phyloP scores from a whole-genome alignment of 2,113 vertebrate species.

The Hippocampus guttulatus region DNA sequence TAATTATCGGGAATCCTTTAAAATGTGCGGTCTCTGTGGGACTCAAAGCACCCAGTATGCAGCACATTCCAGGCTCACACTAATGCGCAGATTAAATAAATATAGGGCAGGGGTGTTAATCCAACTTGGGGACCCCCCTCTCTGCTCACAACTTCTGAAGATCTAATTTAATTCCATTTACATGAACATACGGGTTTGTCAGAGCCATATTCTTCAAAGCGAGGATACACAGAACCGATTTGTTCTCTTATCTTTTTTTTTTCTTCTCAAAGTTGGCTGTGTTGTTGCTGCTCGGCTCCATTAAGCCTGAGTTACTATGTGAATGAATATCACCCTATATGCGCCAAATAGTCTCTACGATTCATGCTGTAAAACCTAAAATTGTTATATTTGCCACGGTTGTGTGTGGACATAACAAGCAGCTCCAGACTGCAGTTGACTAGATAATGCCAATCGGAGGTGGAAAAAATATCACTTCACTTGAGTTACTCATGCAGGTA shows the following conservation, averaged over 20 bases:
- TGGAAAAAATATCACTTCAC: slow-evolving; percentile 25
- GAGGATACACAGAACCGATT: slow-evolving; percentile 1
- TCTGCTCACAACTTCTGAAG: slow-evolving; percentile 51
- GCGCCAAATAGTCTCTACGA: slow-evolving; percentile 21
- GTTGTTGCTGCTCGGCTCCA: slow-evolving; percentile 16
- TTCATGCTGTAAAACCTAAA: slow-evolving; percentile 36
- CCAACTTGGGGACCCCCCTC: slow-evolving; percentile 36
- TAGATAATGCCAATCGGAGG: slow-evolving; percentile 60
- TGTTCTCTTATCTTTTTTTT: neutral
- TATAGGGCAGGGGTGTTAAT: slow-evolving; percentile 64
- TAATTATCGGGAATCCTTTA: slow-evolving; percentile 18
- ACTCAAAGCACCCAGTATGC: slow-evolving; percentile 12
- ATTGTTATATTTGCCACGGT: slow-evolving; percentile 41
- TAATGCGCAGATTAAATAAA: slow-evolving; percentile 67
- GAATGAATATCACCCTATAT: slow-evolving; percentile 15
- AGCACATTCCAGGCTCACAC: slow-evolving; percentile 47
- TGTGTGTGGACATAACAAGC: slow-evolving; percentile 27
- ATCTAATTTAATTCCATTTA: slow-evolving; percentile 55
- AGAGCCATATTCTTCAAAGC: slow-evolving; percentile 14
- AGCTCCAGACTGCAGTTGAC: slow-evolving; percentile 42
- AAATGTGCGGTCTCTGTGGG: slow-evolving; percentile 15
- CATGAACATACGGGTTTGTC: slow-evolving; percentile 40
- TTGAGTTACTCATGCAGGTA: slow-evolving; percentile 41
- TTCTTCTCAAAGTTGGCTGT: slow-evolving; percentile 38
- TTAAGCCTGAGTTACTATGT: slow-evolving; percentile 12